These are phyloP conservation scores for Adelosebastes latens DNA, from an alignment of 2,797 vertebrate genomes.

Conservation along the genomic window DNA sequence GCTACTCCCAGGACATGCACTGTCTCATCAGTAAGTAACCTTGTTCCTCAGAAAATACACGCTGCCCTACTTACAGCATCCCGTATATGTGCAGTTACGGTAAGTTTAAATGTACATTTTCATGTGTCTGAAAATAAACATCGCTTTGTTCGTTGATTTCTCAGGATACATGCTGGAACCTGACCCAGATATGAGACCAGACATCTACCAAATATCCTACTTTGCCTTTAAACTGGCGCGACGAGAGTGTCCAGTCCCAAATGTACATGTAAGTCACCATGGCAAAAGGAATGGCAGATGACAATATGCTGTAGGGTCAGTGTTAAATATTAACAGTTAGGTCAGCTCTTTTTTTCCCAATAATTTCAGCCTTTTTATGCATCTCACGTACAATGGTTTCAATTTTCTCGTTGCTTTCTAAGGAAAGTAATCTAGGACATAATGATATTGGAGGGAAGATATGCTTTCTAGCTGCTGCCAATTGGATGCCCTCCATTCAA, in stretches of 20 bases:
- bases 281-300: not conserved
- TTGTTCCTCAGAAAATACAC: not conserved
- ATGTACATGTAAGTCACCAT: slow-evolving; percentile 87
- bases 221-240: slow-evolving; percentile 93
- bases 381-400: not conserved
- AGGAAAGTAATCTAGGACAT: not conserved
- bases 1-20: slow-evolving; percentile 97
- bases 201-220: slow-evolving; percentile 97
- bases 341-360: not conserved
- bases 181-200: slow-evolving; percentile 94
- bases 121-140: not conserved
- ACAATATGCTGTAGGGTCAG: not conserved
- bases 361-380: not conserved
- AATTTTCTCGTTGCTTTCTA: slow-evolving; percentile 4
- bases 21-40: slow-evolving; percentile 95
- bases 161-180: slow-evolving; percentile 98
- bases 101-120: not conserved
- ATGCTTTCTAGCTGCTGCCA: slow-evolving; percentile 22
- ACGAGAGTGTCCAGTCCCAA: slow-evolving; percentile 92
- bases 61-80: not conserved
- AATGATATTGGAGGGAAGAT: slow-evolving; percentile 27
- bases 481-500: slow-evolving; percentile 30
- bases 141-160: slow-evolving; percentile 3
- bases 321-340: not conserved
- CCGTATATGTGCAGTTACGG: not conserved